Percentiles rank a stretch among this genome's conserved stretches.
Conservation (phyloP, 2,888 invertebrate species). For the Caenorhabditis sp. region DNA sequence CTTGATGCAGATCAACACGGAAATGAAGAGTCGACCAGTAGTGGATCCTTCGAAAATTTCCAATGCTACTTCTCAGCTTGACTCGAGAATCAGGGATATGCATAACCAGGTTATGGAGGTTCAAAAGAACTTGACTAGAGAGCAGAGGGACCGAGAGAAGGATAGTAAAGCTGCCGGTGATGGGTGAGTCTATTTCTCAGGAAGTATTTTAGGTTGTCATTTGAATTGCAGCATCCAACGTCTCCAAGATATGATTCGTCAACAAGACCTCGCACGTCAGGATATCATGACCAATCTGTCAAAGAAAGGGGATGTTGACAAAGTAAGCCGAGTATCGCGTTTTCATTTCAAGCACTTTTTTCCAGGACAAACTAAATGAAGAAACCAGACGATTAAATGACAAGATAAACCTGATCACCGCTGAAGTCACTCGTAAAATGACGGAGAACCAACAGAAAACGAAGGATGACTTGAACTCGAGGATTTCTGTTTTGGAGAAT, state of each 20-base stretch:
- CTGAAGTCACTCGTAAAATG: conserved; percentile 78
- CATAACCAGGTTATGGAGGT: conserved; percentile 79
- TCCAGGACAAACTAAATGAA: conserved; percentile 76
- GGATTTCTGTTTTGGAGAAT: conserved; percentile 67
- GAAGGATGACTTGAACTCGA: conserved; percentile 75
- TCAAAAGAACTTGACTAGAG: conserved; percentile 74
- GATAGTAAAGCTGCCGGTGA: conserved; percentile 72
- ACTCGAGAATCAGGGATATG: conserved; percentile 79
- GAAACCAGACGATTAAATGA: conserved; percentile 80
- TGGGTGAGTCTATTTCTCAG: conserved; percentile 60
- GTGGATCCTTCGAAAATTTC: conserved; percentile 81
- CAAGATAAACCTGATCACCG: conserved; percentile 78
- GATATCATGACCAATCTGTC: conserved; percentile 77
- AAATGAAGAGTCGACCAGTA: conserved; percentile 74
- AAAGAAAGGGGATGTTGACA: conserved; percentile 77
- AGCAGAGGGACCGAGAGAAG: conserved; percentile 77
- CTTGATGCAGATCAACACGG: conserved; percentile 70
- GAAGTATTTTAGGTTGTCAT: neutral
- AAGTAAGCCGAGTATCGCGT: conserved; percentile 63
- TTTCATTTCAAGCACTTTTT: too few species aligned
- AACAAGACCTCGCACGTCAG: conserved; percentile 77
- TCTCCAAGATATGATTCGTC: conserved; percentile 77
- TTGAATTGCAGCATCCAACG: conserved; percentile 73
- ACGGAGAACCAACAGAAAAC: conserved; percentile 75
- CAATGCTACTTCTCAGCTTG: conserved; percentile 75